phyloP scores from a whole-genome alignment of 1,140 invertebrate species.

The Drosophila busckii region DNA sequence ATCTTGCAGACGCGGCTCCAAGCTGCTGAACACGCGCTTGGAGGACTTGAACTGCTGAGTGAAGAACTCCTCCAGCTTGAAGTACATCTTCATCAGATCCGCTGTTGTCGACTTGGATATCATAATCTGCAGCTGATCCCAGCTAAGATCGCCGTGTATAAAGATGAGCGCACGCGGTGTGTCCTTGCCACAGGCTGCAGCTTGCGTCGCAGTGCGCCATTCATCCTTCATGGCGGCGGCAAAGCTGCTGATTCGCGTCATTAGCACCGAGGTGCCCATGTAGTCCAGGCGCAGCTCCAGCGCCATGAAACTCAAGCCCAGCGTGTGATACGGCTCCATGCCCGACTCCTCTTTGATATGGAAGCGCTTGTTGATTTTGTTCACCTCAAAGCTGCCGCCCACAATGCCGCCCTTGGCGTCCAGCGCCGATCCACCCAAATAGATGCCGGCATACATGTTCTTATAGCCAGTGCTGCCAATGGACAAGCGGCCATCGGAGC shows the following conservation, averaged over 20 bases:
- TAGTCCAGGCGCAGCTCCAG: constrained; percentile 95
- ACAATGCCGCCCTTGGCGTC: constrained; percentile 98
- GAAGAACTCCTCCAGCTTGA: constrained; percentile 98
- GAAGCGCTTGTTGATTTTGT: constrained; percentile 92
- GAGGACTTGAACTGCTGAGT: constrained; percentile 96
- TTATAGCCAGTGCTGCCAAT: constrained; percentile 97
- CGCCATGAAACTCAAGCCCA: constrained; percentile 90
- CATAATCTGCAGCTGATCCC: constrained; percentile 94
- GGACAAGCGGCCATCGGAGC: constrained; percentile 92
- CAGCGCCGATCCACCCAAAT: constrained; percentile 92
- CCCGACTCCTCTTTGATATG: constrained; percentile 93
- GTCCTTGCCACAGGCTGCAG: constrained; percentile 42
- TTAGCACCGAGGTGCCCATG: constrained; percentile 96
- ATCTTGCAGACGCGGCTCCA: constrained; percentile 81
- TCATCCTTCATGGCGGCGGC: constrained; percentile 89
- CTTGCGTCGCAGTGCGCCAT: constrained; percentile 83
- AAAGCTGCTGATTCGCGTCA: constrained; percentile 92
- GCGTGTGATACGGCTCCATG: constrained; percentile 92
- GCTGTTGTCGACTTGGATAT: constrained; percentile 98
- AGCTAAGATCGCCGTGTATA: constrained; percentile 93
- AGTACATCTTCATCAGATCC: constrained; percentile 97
- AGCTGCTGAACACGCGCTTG: constrained; percentile 91
- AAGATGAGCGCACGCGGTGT: constrained; percentile 87
- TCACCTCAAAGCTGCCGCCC: constrained; percentile 94
- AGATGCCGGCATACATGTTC: constrained; percentile 93